A percentile compares a stretch with the other conserved stretches of the same genome.
Conservation (phyloP, 2,888 invertebrate species). For the Thumatha senex region DNA sequence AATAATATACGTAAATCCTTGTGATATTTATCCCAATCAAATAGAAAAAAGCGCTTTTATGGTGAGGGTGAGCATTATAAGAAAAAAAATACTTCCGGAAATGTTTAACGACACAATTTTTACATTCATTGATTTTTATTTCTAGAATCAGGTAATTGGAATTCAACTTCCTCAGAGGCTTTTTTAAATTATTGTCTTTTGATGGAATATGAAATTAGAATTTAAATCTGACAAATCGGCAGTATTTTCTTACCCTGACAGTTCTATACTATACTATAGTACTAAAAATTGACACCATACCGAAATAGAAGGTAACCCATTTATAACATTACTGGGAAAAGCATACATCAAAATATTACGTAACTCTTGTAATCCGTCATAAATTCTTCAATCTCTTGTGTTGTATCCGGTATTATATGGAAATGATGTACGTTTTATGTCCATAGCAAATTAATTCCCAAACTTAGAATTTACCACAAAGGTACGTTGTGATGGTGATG, state of each 20-base stretch:
- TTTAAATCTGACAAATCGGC: too few relatives aligned
- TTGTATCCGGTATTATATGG: background rate
- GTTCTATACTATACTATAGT: background rate
- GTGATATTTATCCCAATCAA: too few relatives aligned
- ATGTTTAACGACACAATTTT: too few relatives aligned
- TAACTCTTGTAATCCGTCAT: background rate
- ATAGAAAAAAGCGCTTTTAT: too few relatives aligned
- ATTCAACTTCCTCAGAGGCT: too few relatives aligned
- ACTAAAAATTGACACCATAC: background rate
- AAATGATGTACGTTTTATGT: constrained; percentile 2
- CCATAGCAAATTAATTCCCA: constrained; percentile 6
- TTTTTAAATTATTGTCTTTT: too few relatives aligned
- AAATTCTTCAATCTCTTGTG: constrained; percentile 9
- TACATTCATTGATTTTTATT: too few relatives aligned
- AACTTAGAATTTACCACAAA: constrained; percentile 4
- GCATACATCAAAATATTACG: constrained; percentile 3
- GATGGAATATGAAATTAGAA: too few relatives aligned
- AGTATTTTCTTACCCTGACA: background rate
- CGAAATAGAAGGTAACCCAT: background rate
- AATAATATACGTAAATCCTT: too few relatives aligned
- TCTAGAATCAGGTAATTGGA: too few relatives aligned
- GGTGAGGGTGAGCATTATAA: too few relatives aligned
- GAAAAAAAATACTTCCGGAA: too few relatives aligned
- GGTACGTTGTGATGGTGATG: background rate
- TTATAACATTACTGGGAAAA: background rate